Base-by-base conservation (phyloP, 2,113 vertebrate species). In the Oryzias celebensis region DNA sequence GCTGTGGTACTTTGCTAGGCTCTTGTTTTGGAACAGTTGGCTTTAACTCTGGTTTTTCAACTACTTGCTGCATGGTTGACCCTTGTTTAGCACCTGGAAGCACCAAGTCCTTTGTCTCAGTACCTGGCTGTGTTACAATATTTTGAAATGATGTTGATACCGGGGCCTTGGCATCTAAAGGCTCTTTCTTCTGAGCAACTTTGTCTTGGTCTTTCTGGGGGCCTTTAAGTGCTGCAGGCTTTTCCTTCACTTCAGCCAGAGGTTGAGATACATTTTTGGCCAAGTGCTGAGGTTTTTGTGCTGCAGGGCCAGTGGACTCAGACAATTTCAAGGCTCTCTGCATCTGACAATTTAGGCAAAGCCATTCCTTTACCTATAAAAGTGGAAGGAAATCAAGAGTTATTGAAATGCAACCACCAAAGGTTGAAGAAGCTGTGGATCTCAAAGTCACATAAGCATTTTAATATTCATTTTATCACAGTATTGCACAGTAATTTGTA, bases 271-370 rank as follows among this genome's bases (percentile, higher is more conserved):
- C 31, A 82, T 80, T 92, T 91, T 44, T 82, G 62, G 52, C 76
- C 61, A 17, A 78, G 55, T 64, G 23, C 28, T 90, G 87, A 18
- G 89, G 87, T 71, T 85, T 85, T 42, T 62, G 48, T 5, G 45
- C 44, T 52, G 79, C 58, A 68, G 14, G 62, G 55, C 80, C 74
- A 65, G 81, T 77, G 20, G 91, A 66, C 36, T 93, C 93, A 58
- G 93, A 89, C 49, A 89, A 90, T 67, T 83, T 91, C 23, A 94
- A 74, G 0, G 95, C 93, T 90, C 94, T 92, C 52, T 94, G 92
- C 93, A 95, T 93, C 87, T 98, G 96, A 80, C 96, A 98, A 82
- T 93, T 96, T 70, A 98, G 92, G 89, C 95, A 98, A 55, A 98
- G 93, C 96, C 96, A 97, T 80, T 98, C 95, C 18, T 91, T 79